Evolutionary conservation across 1,140 invertebrate species (phyloP), one percentile per base, ranked within the genome.

Genomic region (Drosophila chauvacae): DNA sequence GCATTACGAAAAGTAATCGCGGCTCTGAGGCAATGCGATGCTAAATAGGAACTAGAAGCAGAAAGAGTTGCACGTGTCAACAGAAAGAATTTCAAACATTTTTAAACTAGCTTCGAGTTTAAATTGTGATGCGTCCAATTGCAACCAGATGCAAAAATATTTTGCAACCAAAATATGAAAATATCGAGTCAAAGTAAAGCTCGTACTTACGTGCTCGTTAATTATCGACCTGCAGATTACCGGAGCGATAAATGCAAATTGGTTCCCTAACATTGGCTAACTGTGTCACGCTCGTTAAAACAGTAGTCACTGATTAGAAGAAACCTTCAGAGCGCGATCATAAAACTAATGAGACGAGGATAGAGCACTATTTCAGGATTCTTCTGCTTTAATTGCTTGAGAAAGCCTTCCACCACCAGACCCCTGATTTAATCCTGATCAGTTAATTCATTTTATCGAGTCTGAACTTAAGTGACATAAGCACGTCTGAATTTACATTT

Each of bases 1-100:
- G 51, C 45, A 73, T 69, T 76, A 69, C 80, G 55, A 64, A 37
- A 68, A 39, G 18, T 39, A 37, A 55, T 55, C 51, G 20, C 20
- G n/a, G 10, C 2, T 56, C 53, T 26, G 14, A 39, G 53, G 37
- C 37, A 60, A 28, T 48, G 51, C 41, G 20, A 64, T 58, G 41
- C 59, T 37, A 37, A 37, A 13, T 78, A 48, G 44, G 62, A 82
- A 69, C 61, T 37, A 28, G 13, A 50, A 44, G 16, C 35, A 33
- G 28, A 16, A 35, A 14, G 11, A 47, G 65, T 50, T 60, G 35
- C 69, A 72, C 66, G 53, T 50, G 35, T n/a, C 26, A 10, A 35
- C 6, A 16, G 2, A 13, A 26, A 11, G 13, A 70, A 41, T 57
- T 16, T 13, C 3, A 6, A 20, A 28, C 26, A 26, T 48, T 14